Evolutionary conservation across 2,797 vertebrate species (phyloP).

Genomic region (Mormyrops boulengeri): DNA sequence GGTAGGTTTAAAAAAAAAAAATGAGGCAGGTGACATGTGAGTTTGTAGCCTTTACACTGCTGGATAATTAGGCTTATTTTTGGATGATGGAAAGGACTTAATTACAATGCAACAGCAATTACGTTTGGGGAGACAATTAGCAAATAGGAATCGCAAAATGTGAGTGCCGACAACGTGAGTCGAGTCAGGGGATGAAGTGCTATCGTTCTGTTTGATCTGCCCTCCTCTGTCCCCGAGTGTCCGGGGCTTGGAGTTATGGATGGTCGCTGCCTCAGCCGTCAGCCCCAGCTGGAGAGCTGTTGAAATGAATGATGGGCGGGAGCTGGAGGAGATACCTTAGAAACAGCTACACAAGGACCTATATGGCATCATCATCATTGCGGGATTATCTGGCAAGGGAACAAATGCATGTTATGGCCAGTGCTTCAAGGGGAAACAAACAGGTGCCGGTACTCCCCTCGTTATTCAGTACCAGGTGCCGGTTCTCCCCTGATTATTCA

Average conservation of each 20-base stretch:
- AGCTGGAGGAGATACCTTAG: not conserved
- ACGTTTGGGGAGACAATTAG: not conserved
- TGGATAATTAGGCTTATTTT: not conserved
- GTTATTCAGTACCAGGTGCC: not conserved
- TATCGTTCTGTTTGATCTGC: not conserved
- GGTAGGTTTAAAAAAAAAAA: not conserved
- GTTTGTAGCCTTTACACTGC: not conserved
- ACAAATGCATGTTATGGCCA: not conserved
- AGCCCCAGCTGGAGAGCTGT: not conserved
- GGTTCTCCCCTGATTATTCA: not conserved
- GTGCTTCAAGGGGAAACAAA: not conserved
- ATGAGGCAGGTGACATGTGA: not conserved
- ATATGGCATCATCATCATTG: not conserved
- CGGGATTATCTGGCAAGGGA: not conserved
- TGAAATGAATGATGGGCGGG: not conserved
- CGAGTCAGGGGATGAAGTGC: not conserved
- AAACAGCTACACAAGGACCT: not conserved
- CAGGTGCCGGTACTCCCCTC: not conserved
- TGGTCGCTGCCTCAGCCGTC: not conserved
- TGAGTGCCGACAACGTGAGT: not conserved
- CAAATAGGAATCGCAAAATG: not conserved
- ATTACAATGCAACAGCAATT: not conserved
- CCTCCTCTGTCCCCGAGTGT: not conserved
- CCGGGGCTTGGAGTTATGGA: not conserved
- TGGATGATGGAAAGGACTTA: not conserved